A percentile compares a stretch with the other conserved stretches of the same genome.
These are phyloP conservation scores for Melitaea cinxia DNA, from an alignment of 1,140 invertebrate genomes.

Conservation along the genomic window DNA sequence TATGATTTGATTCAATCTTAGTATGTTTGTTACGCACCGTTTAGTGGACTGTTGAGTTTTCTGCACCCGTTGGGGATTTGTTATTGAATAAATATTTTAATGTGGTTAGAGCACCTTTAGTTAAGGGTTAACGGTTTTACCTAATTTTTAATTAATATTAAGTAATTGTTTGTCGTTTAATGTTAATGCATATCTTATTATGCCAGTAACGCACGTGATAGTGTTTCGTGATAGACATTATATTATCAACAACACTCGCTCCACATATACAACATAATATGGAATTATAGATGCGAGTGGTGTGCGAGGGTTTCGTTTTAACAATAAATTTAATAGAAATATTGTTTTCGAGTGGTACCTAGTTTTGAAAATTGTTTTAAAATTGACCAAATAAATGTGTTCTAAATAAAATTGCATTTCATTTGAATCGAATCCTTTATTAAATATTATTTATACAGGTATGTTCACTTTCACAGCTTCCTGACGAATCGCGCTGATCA, in stretches of 20 bases:
- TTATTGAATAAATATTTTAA: constrained; percentile 58
- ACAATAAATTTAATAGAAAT: no score
- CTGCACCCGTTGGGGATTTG: constrained; percentile 71
- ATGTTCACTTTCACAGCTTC: constrained; percentile 89
- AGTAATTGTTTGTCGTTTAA: constrained; percentile 60
- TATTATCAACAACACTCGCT: constrained; percentile 3
- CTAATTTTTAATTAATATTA: constrained; percentile 54
- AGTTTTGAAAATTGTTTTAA: constrained; percentile 74
- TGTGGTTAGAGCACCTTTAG: constrained; percentile 61
- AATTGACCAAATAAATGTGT: constrained; percentile 82
- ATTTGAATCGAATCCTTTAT: constrained; percentile 51
- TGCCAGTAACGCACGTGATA: constrained; percentile 77
- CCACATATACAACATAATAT: constrained; percentile 24
- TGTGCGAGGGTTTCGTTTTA: constrained; percentile 49
- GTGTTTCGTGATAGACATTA: constrained; percentile 71
- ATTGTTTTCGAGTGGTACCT: constrained; percentile 71
- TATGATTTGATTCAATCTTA: constrained; percentile 46
- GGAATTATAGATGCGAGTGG: constrained; percentile 27
- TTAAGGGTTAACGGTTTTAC: constrained; percentile 72
- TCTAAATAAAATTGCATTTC: constrained; percentile 72
- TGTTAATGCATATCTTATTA: constrained; percentile 73
- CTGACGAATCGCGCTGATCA: constrained; percentile 92
- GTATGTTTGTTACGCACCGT: constrained; percentile 70
- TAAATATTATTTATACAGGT: constrained; percentile 60
- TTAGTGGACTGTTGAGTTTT: constrained; percentile 71